phyloP scores from a whole-genome alignment of 1,140 invertebrate species.

The Mylabris phalerata region DNA sequence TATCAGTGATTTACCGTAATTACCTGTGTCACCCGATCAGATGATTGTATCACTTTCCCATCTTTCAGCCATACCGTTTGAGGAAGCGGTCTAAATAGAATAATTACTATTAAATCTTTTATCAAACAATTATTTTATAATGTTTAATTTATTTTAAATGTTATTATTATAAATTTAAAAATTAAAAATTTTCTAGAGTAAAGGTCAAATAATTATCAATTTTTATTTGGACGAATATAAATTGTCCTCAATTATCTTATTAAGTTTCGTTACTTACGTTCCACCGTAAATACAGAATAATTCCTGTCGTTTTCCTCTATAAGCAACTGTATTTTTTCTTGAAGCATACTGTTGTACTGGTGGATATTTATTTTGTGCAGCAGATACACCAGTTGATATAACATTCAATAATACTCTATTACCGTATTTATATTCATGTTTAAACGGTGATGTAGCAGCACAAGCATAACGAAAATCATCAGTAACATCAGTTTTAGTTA shows the following conservation, averaged over 20 bases:
- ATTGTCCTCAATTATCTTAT: too few relatives aligned
- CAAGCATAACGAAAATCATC: constrained; percentile 82
- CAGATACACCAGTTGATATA: constrained; percentile 63
- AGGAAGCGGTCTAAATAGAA: constrained; percentile 55
- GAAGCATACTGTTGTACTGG: constrained; percentile 77
- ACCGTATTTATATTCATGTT: constrained; percentile 86
- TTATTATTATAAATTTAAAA: too few relatives aligned
- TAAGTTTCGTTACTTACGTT: constrained; percentile 58
- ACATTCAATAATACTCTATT: constrained; percentile 76
- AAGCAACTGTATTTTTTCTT: constrained; percentile 76
- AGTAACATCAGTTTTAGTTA: constrained; percentile 76
- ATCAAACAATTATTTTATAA: too few relatives aligned
- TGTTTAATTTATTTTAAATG: too few relatives aligned
- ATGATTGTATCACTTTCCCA: constrained; percentile 57
- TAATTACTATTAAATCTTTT: too few relatives aligned
- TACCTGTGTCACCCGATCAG: constrained; percentile 70
- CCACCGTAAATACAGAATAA: constrained; percentile 88
- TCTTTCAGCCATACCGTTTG: constrained; percentile 82
- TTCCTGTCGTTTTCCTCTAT: constrained; percentile 72
- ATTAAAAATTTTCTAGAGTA: too few relatives aligned
- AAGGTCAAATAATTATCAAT: too few relatives aligned
- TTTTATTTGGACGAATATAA: too few relatives aligned
- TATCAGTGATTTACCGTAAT: constrained; percentile 88
- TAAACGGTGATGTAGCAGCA: constrained; percentile 77
- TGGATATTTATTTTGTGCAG: constrained; percentile 66